These are phyloP conservation scores for Chionis minor DNA, from an alignment of 2,113 vertebrate genomes.

Conservation along the genomic window DNA sequence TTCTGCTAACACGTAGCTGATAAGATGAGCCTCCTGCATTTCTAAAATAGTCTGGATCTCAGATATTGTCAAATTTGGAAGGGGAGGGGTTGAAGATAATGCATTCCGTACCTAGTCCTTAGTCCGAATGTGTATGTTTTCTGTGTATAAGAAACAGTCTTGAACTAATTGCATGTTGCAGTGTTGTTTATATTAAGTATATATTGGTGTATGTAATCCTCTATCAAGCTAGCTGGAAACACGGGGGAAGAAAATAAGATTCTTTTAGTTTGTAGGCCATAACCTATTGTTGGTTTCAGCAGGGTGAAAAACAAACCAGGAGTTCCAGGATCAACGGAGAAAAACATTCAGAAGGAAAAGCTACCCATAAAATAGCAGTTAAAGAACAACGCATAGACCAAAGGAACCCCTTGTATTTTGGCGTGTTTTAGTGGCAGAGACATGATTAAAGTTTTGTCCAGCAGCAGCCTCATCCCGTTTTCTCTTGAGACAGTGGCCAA, in stretches of 20 bases:
- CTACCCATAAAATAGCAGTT: not conserved
- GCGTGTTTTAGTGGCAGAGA: not conserved
- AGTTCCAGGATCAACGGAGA: not conserved
- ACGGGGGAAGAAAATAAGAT: too few relatives aligned
- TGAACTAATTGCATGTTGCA: not conserved
- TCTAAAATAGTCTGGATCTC: not conserved
- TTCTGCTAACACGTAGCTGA: not conserved
- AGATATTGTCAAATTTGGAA: not conserved
- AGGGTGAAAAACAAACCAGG: not conserved
- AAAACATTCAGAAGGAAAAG: not conserved
- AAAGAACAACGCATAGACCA: not conserved
- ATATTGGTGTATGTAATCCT: not conserved
- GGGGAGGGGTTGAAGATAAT: not conserved
- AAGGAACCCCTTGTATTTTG: not conserved
- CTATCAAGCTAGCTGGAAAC: not conserved
- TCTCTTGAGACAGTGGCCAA: not conserved
- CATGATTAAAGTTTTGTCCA: not conserved
- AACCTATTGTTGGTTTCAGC: not conserved
- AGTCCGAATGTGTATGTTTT: not conserved
- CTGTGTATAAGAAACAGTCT: not conserved
- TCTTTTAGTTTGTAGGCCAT: not conserved
- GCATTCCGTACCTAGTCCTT: not conserved
- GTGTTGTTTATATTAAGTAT: not conserved
- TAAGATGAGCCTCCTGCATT: not conserved
- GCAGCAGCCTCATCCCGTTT: not conserved